Evolutionary conservation across 2,113 vertebrate genomes (phyloP), one percentile per base, ranked within the genome.

Genomic region (Corythornis cristatus): DNA sequence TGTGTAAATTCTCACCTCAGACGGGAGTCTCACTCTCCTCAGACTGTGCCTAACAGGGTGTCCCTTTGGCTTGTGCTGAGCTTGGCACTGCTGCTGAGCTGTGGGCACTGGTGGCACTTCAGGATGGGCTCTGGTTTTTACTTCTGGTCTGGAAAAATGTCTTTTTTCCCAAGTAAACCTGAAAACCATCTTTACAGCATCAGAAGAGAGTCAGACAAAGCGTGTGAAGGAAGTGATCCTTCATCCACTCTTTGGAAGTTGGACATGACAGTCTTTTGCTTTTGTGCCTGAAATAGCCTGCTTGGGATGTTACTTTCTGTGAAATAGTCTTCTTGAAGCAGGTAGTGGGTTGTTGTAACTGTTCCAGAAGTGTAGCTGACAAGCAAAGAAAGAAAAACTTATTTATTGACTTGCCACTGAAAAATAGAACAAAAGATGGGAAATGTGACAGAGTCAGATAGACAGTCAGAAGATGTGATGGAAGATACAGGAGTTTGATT

Each of bases 21-120:
- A 15, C 35, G 29, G 72, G 43, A 68, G 48, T 37, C 61, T 22
- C 29, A 6, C 33, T 40, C 7, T 16, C n/a, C 56, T 70, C 28
- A 54, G 70, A 3, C 35, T 29, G 8, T 3, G 4, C 19, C 1
- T 60, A 2, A 8, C 0, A 4, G 29, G 2, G 0, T 29, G 33
- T 54, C 54, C 54, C 51, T 57, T 80, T 1, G 3, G 46, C 12
- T 4, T 1, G 3, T 31, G 56, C 68, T 70, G 5, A 29, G 58
- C 16, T 7, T 78, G 81, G n/a, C 54, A 16, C 33, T 48, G 31
- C 3, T 10, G 20, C 31, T 15, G 62, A 51, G 20, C 40, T 61
- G 25, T 66, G 78, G 75, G 31, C 37, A 29, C 1, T 0, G 2
- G 28, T 51, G 37, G 12, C 37, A 22, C n/a, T 18, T 71, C 62